Evolutionary conservation across 2,113 vertebrate genomes (phyloP).

Genomic region (Actenoides lindsayi): DNA sequence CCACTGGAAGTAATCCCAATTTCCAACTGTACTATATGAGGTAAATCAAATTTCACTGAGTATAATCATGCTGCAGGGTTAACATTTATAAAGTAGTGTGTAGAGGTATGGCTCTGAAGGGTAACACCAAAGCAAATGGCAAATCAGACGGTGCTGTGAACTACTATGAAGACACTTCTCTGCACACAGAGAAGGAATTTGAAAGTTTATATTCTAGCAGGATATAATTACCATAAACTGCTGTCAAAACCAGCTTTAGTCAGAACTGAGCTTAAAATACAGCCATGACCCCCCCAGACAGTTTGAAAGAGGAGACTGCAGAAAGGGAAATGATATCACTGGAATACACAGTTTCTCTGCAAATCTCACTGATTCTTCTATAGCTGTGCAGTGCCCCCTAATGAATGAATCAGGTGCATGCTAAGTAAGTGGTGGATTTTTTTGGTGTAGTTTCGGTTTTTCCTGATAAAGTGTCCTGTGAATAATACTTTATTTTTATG

Average conservation of each 20-base stretch:
- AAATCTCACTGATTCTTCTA: background rate
- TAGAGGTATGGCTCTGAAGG: rapidly evolving
- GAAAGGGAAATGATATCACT: background rate
- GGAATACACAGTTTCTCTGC: background rate
- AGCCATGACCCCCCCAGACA: background rate
- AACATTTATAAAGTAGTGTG: background rate
- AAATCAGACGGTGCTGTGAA: background rate
- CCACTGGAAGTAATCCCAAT: background rate
- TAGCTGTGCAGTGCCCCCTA: constrained; percentile 22
- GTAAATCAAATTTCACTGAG: background rate
- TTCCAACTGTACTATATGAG: background rate
- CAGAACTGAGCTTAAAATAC: background rate
- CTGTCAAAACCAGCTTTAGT: background rate
- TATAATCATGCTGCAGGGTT: background rate
- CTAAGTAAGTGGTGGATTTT: background rate
- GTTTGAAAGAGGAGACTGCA: background rate
- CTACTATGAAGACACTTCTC: background rate
- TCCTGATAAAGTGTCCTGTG: background rate
- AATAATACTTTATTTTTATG: background rate
- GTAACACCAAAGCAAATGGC: background rate
- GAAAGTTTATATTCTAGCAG: background rate
- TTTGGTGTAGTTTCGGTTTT: background rate
- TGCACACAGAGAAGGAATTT: background rate
- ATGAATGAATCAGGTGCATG: background rate
- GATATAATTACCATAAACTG: background rate